Conservation (phyloP, 2,888 invertebrate genomes). For the Gasteruption jaculator region DNA sequence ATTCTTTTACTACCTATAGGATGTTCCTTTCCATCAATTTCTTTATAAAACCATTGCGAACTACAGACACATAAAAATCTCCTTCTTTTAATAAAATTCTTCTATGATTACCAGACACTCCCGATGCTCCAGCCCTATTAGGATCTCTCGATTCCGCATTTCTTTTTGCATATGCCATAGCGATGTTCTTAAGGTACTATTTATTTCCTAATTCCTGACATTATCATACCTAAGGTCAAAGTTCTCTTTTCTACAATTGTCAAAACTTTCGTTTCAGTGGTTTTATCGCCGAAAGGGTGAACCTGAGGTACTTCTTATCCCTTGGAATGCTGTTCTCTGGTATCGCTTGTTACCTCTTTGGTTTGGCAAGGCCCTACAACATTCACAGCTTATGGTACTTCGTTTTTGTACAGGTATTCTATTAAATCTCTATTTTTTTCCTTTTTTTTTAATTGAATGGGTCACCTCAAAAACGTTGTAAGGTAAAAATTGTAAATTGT, state of each 20-base stretch:
- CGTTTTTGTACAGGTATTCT: slow-evolving; percentile 76
- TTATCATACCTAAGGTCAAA: not conserved
- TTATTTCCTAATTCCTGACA: slow-evolving; percentile 23
- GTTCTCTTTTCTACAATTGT: not conserved
- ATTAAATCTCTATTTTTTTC: too few relatives aligned
- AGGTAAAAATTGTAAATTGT: too few relatives aligned
- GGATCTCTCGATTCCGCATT: slow-evolving; percentile 89
- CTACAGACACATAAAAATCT: not conserved
- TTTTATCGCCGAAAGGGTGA: slow-evolving; percentile 87
- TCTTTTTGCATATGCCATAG: slow-evolving; percentile 84
- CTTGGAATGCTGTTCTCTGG: slow-evolving; percentile 88
- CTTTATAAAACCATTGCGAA: not conserved
- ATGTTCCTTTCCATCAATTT: not conserved
- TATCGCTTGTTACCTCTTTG: slow-evolving; percentile 78
- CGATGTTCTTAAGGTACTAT: slow-evolving; percentile 77
- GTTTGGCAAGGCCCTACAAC: slow-evolving; percentile 74
- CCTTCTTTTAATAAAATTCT: slow-evolving; percentile 12
- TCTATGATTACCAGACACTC: slow-evolving; percentile 55
- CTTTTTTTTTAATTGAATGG: too few relatives aligned
- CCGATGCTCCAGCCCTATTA: slow-evolving; percentile 71
- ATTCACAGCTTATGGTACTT: slow-evolving; percentile 83
- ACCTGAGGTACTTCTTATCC: slow-evolving; percentile 85
- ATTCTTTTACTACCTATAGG: too few relatives aligned
- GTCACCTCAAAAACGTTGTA: too few relatives aligned
- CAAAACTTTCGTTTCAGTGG: slow-evolving; percentile 57